Base-by-base conservation (phyloP, 2,113 vertebrate species). In the Dolichotis patagonum region DNA sequence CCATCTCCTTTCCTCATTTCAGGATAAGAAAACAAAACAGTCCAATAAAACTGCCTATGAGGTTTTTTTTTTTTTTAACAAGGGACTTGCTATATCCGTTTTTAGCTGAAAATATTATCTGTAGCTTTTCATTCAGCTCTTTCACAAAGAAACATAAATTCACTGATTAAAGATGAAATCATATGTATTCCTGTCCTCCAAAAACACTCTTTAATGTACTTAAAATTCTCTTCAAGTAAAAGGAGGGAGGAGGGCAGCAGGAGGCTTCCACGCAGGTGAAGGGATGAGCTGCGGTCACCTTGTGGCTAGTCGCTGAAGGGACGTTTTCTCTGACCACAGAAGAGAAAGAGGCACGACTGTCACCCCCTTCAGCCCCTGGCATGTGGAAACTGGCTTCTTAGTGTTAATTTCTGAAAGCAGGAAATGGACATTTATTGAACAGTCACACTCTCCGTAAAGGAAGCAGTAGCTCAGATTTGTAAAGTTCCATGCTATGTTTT, bases 141-240 rank as follows among this genome's bases (percentile, higher is more conserved):
- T 94, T 97, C 96, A 95, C 62, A 90, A 96, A 90, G 84, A 96
- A 95, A 67, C 96, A 94, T 96, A 95, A 96, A 95, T 96, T 97
- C 92, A 67, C 97, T 97, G 92, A 98, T 97, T 95, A 90, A 96
- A 97, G 94, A 94, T 97, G 96, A 97, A 98, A 97, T 95, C 93
- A 94, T 91, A 93, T 95, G 92, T 95, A 97, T 97, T 97, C 91
- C 96, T 95, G 62, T 86, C 97, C 97, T 95, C 89, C 75, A 84
- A 87, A 95, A 94, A 84, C 95, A 96, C 80, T 91, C 91, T 80
- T 91, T 96, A 91, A 94, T 22, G 49, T 89, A 90, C 87, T 97
- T 95, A 75, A 97, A 95, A 96, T 96, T 89, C 88, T 65, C 90
- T 87, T 95, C 89, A 67, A 54, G 60, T 60, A 17, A 49, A 65